These are phyloP conservation scores for Enteromius viviparus DNA, from an alignment of 2,797 vertebrate genomes.

Conservation along the genomic window DNA sequence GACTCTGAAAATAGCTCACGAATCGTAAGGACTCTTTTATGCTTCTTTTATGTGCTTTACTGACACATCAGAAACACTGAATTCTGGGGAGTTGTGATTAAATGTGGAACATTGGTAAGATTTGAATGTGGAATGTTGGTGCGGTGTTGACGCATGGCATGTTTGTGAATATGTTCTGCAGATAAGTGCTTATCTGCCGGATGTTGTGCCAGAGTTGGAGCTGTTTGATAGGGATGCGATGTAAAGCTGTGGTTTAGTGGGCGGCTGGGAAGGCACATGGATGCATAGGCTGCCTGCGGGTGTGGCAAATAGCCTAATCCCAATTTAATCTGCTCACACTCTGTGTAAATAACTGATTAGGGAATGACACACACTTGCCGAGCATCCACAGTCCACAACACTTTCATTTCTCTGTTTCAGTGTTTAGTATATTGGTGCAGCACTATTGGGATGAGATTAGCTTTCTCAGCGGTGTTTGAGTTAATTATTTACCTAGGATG, in stretches of 20 bases:
- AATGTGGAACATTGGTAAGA: conserved; percentile 38
- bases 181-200: conserved; percentile 85
- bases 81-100: neutral
- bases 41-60: neutral
- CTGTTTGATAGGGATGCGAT: conserved; percentile 45
- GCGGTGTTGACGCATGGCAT: conserved; percentile 39
- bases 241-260: conserved; percentile 60
- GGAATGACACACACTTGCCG: conserved; percentile 42
- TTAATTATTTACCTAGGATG: conserved; percentile 20
- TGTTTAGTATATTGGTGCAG: conserved; percentile 25
- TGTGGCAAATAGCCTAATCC: conserved; percentile 60
- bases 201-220: conserved; percentile 40
- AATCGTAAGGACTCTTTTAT: neutral
- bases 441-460: conserved; percentile 19
- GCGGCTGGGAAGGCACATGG: conserved; percentile 64
- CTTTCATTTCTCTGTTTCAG: conserved; percentile 31
- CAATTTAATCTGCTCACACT: conserved; percentile 60
- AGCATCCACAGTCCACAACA: conserved; percentile 39
- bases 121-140: conserved; percentile 9
- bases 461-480: conserved; percentile 21
- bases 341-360: conserved; percentile 56
- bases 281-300: conserved; percentile 65
- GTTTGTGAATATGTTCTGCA: conserved; percentile 51
- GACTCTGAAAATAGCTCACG: neutral
- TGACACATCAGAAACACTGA: conserved; percentile 3